phyloP scores from a whole-genome alignment of 2,113 vertebrate genomes.

The Tringa solitaria region DNA sequence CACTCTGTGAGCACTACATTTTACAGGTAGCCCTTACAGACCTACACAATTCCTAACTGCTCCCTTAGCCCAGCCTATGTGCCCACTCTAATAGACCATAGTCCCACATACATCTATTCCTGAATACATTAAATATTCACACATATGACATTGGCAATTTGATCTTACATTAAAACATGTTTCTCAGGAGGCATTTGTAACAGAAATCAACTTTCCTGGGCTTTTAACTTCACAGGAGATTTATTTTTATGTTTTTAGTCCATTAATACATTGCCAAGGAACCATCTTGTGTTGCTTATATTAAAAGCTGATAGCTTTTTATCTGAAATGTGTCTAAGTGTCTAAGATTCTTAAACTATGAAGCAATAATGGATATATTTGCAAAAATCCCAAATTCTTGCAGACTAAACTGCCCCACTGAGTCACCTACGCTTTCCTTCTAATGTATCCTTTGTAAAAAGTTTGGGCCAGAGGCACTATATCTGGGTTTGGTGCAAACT shows the following conservation, averaged over 20 bases:
- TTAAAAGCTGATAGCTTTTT: background rate
- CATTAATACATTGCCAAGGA: background rate
- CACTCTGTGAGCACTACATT: background rate
- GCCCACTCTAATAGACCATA: background rate
- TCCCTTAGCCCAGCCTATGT: background rate
- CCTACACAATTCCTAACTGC: background rate
- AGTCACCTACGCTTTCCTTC: background rate
- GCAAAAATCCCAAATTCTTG: background rate
- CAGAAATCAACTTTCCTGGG: background rate
- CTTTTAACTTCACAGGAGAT: background rate
- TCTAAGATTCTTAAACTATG: background rate
- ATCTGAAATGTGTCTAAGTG: background rate
- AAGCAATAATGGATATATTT: background rate
- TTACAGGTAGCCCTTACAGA: background rate
- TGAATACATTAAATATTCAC: background rate
- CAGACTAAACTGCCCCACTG: background rate
- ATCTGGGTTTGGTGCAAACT: background rate
- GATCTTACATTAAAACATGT: background rate
- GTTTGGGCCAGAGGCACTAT: background rate
- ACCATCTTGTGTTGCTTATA: background rate
- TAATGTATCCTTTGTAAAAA: background rate
- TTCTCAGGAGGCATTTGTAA: background rate
- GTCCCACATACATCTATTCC: accelerated
- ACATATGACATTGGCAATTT: background rate
- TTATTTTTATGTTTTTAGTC: conserved; percentile 1